Evolutionary conservation across 2,888 invertebrate genomes (phyloP).

Genomic region (Drosophila melanosoma): DNA sequence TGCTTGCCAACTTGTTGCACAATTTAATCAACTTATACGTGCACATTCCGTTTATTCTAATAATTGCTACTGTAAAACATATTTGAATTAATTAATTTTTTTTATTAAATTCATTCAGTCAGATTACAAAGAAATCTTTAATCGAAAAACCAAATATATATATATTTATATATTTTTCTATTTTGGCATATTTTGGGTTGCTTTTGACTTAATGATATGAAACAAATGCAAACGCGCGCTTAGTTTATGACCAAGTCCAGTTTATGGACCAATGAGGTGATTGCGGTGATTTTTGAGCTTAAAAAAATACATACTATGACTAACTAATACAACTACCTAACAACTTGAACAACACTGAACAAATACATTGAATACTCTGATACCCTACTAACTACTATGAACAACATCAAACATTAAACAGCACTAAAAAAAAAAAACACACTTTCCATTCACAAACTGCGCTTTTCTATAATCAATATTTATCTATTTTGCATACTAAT

Average conservation of each 20-base stretch:
- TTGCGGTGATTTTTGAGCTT: conserved; percentile 74
- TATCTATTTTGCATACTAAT: conserved; percentile 28
- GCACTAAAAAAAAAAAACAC: conserved; percentile 42
- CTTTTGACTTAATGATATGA: conserved; percentile 75
- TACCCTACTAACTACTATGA: conserved; percentile 10
- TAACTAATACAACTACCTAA: conserved; percentile 36
- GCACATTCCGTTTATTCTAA: conserved; percentile 58
- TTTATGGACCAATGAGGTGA: conserved; percentile 85
- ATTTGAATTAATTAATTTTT: conserved; percentile 59
- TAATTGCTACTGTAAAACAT: conserved; percentile 30
- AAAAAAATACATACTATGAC: conserved; percentile 50
- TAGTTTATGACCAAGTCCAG: conserved; percentile 85
- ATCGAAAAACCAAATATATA: conserved; percentile 62
- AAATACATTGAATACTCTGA: conserved; percentile 30
- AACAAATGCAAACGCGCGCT: conserved; percentile 76
- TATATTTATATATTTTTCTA: conserved; percentile 63
- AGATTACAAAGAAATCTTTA: conserved; percentile 45
- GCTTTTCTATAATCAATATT: conserved; percentile 4
- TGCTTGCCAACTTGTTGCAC: conserved; percentile 70
- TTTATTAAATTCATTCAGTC: conserved; percentile 54
- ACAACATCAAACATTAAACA: conserved; percentile 32
- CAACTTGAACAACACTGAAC: conserved; percentile 49
- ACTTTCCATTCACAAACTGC: conserved; percentile 47
- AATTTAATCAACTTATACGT: conserved; percentile 47
- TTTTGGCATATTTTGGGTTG: conserved; percentile 75